phyloP scores from a whole-genome alignment of 2,113 vertebrate species.

The Mirounga angustirostris region DNA sequence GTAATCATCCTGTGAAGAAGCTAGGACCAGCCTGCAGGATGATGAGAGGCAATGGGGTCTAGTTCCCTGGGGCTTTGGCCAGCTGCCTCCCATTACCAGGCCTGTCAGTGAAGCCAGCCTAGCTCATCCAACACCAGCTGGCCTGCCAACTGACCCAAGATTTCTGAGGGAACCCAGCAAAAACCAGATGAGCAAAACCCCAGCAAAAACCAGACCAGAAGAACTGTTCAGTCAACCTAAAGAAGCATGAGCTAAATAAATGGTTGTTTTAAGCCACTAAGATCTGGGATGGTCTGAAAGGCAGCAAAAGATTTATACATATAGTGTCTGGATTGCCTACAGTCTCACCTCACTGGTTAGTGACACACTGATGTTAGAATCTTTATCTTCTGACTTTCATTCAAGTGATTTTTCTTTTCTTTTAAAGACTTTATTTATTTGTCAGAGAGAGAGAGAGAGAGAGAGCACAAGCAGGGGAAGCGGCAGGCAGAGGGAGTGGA shows the following conservation, averaged over 20 bases:
- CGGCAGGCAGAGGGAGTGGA: too few species aligned
- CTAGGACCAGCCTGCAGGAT: not conserved
- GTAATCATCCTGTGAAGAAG: not conserved
- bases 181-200: not conserved
- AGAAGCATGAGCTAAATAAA: not conserved
- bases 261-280: not conserved
- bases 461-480: too few species aligned
- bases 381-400: not conserved
- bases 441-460: too few species aligned
- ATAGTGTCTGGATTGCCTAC: not conserved
- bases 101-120: not conserved
- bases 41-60: not conserved
- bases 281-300: not conserved
- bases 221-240: not conserved
- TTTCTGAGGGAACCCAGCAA: not conserved
- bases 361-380: not conserved
- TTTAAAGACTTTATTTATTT: not conserved
- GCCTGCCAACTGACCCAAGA: not conserved
- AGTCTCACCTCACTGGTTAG: not conserved
- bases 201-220: not conserved
- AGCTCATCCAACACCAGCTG: not conserved
- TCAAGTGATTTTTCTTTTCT: not conserved
- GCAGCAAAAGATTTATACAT: not conserved
- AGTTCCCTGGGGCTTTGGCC: not conserved
- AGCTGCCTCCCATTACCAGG: not conserved